Base-by-base conservation (phyloP, 23 tunicate genomes). In the Styela clava region DNA sequence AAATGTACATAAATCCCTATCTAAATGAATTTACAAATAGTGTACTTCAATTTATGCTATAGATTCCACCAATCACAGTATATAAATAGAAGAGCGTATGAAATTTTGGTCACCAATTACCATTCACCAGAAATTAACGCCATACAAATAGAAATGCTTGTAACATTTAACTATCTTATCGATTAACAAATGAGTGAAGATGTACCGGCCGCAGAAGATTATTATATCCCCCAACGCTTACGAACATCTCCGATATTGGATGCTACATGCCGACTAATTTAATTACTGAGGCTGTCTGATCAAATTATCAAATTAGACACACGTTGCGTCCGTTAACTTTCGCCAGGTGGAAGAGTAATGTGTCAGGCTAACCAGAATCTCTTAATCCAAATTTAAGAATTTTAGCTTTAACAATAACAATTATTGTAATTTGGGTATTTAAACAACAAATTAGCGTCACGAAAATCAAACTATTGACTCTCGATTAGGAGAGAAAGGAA, bases 301-400 rank as follows among this genome's bases (percentile, higher is more conserved):
- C 77, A 34, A 71, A 71, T 71, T 28, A 71, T 71, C 77, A 71
- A 71, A 71, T 71, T 71, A 71, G 37, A 71, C 35, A 71, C 34
- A 32, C 77, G 56, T 44, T 44, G 56, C 12, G 56, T 44, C 56
- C 56, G 56, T 44, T 44, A 44, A 44, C 56, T 44, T 44, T 44
- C 7, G 56, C 12, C 56, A 44, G 56, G 9, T 44, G 56, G 56
- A 44, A 44, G 56, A 44, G 56, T 44, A 44, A 44, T 44, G 56
- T 44, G 56, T 44, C 56, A 44, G 56, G 56, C 56, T 44, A 44
- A 44, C 56, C 12, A 44, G 56, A 12, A 44, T 44, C 56, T 12
- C 12, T 44, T 44, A 44, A 44, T 44, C 56, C 56, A 44, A 44
- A 44, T 44, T 44, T 44, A 44, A 44, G 56, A 44, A 44, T 44